Base-by-base conservation (phyloP, 2,113 vertebrate species). In the Podarcis raffonei region DNA sequence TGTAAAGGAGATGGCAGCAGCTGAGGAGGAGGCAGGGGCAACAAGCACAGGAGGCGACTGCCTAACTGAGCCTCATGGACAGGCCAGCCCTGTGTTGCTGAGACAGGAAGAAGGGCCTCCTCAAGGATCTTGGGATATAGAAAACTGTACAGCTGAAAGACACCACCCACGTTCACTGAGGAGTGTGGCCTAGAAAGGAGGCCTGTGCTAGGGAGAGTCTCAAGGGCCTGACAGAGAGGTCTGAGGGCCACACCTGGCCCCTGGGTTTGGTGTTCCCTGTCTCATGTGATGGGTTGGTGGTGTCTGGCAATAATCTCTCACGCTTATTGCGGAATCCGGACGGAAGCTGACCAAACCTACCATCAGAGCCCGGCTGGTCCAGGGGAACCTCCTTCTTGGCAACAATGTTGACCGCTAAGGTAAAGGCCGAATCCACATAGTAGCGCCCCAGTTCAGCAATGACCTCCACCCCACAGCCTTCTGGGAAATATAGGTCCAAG, bases 401-500 rank as follows among this genome's bases (percentile, higher is more conserved):
- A 1, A 95, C 86, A 83, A 98, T 66, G 75, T 94, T 97, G 92
- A 96, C 93, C 1, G 96, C 96, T 4, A 98, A 91, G 76, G 97
- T 97, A 94, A 98, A 98, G 65, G 97, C 96, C 0, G 97, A 97
- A 79, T 94, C 95, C 94, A 98, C 96, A 0, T 97, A 98, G 81
- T 95, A 98, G 7, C 97, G 95, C 1, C 97, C 97, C 0, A 97
- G 95, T 39, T 94, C 96, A 0, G 96, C 97, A 0, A 97, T 0
- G 4, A 98, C 75, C 35, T 97, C 94, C 89, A 98, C 97, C 6
- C 96, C 97, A 0, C 94, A 95, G 93, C 96, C 96, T 5, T 96
- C 96, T 0, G 97, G 97, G 96, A 98, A 98, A 91, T 98, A 97
- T 30, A 95, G 62, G 81, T 98, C 97, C 95, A 98, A 82, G 87